Evolutionary conservation across 2,888 invertebrate species (phyloP), one percentile per base, ranked within the genome.

Genomic region (Ectemnius lituratus): DNA sequence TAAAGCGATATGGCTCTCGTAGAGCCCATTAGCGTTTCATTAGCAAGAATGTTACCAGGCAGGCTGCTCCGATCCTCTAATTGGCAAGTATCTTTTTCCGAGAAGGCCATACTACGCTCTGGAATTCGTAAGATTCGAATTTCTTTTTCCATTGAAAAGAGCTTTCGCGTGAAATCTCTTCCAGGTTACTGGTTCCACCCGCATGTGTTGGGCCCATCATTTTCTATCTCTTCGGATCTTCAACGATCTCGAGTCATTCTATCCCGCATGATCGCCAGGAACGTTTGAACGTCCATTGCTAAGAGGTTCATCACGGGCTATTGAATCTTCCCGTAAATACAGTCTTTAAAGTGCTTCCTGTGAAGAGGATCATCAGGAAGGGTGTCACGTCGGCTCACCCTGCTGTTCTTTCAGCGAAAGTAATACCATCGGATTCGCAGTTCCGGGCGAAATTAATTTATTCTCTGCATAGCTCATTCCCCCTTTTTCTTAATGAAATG

Each of bases 271-370:
- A 63, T 65, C 16, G 52, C 58, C 27, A 84, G 57, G 58, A 77
- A 70, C 52, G 68, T 72, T 60, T 66, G 73, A 47, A 83, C 73
- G 59, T 83, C 83, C 62, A 61, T 46, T 8, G 66, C 76, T 66
- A 84, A 80, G 49, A 74, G 78, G 70, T 70, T 82, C 82, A 86
- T 84, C 68, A 80, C 85, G 65, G 82, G 49, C 86, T 85, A 86
- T 80, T 86, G 84, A 74, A 79, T 85, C 27, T 69, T 73, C 65
- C 76, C 82, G 76, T 81, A 81, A 74, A 85, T 78, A 73, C 82
- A 80, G 27, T 59, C 76, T 65, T 74, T 81, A 67, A 69, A 77
- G 65, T 61, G 64, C 49, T 75, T 73, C 56, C 79, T 83, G 73
- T 59, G 65, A 72, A 68, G 75, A 63, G 68, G 73, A 75, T 72